Base-by-base conservation (phyloP, 2,888 invertebrate genomes). In the Melanotus villosus region DNA sequence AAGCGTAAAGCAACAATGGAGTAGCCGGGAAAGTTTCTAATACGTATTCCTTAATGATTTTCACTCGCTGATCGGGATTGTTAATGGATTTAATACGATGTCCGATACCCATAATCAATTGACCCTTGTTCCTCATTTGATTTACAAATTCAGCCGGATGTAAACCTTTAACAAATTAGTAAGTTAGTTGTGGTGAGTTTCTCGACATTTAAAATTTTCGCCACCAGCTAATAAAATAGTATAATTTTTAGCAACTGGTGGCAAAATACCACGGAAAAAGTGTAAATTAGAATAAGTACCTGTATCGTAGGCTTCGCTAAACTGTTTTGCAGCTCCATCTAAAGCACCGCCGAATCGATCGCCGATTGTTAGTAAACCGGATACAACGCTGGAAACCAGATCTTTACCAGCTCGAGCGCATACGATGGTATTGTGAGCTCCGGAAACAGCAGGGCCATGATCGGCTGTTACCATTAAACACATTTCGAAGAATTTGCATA, bases 141-240 rank as follows among this genome's bases (percentile, higher is more conserved):
- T 99, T 99, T 56, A 99, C 99, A 87, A 99, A 99, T 85, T 99
- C 98, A 90, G 97, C 95, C 0, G 99, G 99, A 82, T 97, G 96
- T 78, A 95, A 89, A 2, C 96, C 96, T 57, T 91, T 89, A 68
- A 52, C 7, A 34, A 16, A n/a, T 6, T 26, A 26, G 14, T 21
- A 10, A 47, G 7, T 47, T 47, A 45, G 19, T 38, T 32, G 26
- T 14, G 26, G 18, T 26, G 14, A 38, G 41, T 41, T 14, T 38
- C n/a, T 38, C n/a, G 5, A 12, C n/a, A 26, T 26, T 26, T 3
- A 26, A 26, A 26, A 26, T 26, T 3, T 26, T 26, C n/a, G n/a
- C n/a, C n/a, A n/a, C n/a, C n/a, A n/a, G n/a, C n/a, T n/a, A n/a
- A n/a, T n/a, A n/a, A n/a, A n/a, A n/a, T n/a, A n/a, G n/a, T n/a